These are phyloP conservation scores for Drosophila pseudoobscura DNA, from an alignment of 1,140 invertebrate species.

Conservation along the genomic window DNA sequence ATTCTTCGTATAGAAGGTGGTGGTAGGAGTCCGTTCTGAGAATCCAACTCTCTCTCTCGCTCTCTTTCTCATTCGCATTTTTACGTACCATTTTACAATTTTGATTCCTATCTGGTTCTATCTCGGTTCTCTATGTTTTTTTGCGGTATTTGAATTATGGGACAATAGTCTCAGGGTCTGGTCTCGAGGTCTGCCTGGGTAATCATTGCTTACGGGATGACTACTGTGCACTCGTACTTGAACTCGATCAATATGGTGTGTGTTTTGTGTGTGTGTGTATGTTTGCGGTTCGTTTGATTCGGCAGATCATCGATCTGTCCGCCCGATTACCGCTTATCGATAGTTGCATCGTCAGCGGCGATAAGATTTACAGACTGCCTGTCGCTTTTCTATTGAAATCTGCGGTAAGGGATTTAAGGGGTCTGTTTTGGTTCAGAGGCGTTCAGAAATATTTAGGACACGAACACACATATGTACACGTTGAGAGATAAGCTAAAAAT, in stretches of 20 bases:
- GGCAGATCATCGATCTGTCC: conserved; percentile 5
- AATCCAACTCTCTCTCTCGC: conserved; percentile 28
- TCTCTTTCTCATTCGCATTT: conserved; percentile 45
- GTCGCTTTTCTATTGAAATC: conserved; percentile 57
- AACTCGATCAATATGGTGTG: conserved; percentile 15
- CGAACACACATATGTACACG: background rate
- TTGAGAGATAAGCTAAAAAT: conserved; percentile 25
- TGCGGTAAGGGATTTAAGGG: conserved; percentile 18
- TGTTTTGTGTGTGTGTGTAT: conserved; percentile 1
- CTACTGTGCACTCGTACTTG: conserved; percentile 60
- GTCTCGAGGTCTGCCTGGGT: conserved; percentile 36
- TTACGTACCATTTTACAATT: conserved; percentile 78
- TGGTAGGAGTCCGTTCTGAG: conserved; percentile 25
- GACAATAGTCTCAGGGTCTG: conserved; percentile 47
- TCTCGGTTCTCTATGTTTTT: conserved; percentile 15
- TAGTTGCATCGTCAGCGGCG: conserved; percentile 49
- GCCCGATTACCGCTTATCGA: conserved; percentile 41
- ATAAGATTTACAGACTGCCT: conserved; percentile 72
- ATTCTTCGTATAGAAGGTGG: background rate
- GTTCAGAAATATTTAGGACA: conserved; percentile 18
- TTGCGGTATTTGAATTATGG: conserved; percentile 71
- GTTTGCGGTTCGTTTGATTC: conserved; percentile 69
- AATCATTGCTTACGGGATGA: conserved; percentile 51
- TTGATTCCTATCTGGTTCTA: conserved; percentile 65
- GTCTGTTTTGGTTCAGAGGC: conserved; percentile 44